Conservation (phyloP, 2,888 invertebrate species). For the Alloplasta piceator region DNA sequence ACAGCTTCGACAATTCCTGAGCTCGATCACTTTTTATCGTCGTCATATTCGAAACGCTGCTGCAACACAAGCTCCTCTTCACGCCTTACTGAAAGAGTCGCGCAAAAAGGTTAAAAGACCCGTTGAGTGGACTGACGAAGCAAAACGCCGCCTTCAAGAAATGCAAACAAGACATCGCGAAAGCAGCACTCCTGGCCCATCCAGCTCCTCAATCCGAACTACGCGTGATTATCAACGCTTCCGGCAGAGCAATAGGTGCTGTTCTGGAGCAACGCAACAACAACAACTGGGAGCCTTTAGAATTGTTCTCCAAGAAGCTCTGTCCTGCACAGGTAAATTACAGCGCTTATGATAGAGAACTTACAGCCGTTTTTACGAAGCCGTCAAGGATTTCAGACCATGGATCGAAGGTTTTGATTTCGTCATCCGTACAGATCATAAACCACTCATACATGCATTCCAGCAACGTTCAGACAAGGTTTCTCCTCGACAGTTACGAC, state of each 20-base stretch:
- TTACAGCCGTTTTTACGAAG: background rate
- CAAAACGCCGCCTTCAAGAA: constrained; percentile 69
- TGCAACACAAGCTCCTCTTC: constrained; percentile 56
- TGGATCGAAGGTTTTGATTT: background rate
- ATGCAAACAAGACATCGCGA: constrained; percentile 69
- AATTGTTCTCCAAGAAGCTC: constrained; percentile 1
- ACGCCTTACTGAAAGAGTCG: constrained; percentile 44
- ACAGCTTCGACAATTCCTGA: constrained; percentile 52
- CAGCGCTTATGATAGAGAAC: background rate
- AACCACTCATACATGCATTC: background rate
- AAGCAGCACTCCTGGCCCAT: constrained; percentile 73
- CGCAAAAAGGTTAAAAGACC: constrained; percentile 64
- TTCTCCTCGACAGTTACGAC: background rate
- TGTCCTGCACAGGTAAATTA: background rate
- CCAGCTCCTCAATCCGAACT: constrained; percentile 4
- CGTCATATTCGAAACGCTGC: constrained; percentile 56
- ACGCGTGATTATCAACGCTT: constrained; percentile 74
- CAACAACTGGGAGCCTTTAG: constrained; percentile 25
- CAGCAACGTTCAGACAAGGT: background rate
- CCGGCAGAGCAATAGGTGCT: constrained; percentile 79
- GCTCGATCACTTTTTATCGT: constrained; percentile 48
- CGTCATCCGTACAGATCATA: background rate
- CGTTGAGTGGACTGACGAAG: constrained; percentile 63
- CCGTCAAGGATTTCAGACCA: background rate
- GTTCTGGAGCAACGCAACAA: constrained; percentile 76